Evolutionary conservation across 2,888 invertebrate species (phyloP).

Genomic region (Cryptocheilus praepositus): DNA sequence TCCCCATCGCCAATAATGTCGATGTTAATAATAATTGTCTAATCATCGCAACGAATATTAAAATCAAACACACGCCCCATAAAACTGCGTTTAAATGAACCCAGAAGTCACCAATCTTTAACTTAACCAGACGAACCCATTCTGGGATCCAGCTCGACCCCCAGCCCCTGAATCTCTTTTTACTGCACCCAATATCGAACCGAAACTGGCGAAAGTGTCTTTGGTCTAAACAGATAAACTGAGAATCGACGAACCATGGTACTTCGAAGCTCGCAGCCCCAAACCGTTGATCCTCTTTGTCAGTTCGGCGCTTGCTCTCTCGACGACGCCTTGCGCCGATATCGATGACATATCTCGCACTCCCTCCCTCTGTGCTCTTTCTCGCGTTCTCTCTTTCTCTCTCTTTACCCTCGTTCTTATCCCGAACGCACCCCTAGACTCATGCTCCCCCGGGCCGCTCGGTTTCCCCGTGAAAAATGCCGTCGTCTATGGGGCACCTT

Average conservation of each 20-base stretch:
- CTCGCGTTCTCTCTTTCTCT: not conserved
- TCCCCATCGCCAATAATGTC: too few relatives aligned
- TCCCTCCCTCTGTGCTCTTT: not conserved
- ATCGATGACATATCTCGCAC: slow-evolving; percentile 83
- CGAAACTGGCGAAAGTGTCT: too few relatives aligned
- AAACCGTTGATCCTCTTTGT: slow-evolving; percentile 92
- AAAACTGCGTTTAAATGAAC: too few relatives aligned
- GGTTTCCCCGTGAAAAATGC: not conserved
- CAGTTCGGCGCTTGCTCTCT: slow-evolving; percentile 92
- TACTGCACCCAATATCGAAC: too few relatives aligned
- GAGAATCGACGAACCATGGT: slow-evolving; percentile 65
- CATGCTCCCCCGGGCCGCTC: not conserved
- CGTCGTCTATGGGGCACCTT: not conserved
- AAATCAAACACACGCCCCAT: too few relatives aligned
- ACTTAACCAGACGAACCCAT: too few relatives aligned
- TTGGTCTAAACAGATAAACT: too few relatives aligned
- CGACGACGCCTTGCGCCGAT: slow-evolving; percentile 92
- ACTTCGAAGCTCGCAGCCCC: slow-evolving; percentile 81
- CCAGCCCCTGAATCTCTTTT: too few relatives aligned
- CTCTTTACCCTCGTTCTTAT: not conserved
- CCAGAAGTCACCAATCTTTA: too few relatives aligned
- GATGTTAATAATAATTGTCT: too few relatives aligned
- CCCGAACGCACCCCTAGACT: not conserved
- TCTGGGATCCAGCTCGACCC: too few relatives aligned
- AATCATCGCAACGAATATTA: too few relatives aligned